Percentiles rank a stretch among this genome's conserved stretches.
Conservation (phyloP, 2,797 vertebrate species). For the Neosalanx taihuensis region DNA sequence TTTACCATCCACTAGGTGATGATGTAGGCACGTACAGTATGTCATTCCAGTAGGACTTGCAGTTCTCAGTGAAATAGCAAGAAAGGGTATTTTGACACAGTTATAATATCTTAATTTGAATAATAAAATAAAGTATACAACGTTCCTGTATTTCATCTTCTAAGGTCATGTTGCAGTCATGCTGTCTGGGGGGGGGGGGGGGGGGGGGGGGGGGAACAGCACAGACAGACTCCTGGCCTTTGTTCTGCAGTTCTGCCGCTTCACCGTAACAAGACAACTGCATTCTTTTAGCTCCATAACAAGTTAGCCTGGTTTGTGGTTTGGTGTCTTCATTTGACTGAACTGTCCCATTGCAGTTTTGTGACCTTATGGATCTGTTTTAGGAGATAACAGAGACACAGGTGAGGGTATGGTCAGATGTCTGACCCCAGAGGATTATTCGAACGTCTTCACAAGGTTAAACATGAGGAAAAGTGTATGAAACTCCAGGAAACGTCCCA, state of each 20-base stretch:
- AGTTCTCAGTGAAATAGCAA: neutral
- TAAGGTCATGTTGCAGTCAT: neutral
- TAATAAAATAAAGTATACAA: neutral
- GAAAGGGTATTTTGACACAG: neutral
- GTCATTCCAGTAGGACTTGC: neutral
- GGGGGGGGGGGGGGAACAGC: too few relatives aligned
- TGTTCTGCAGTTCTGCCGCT: neutral
- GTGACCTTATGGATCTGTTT: too few relatives aligned
- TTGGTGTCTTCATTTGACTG: neutral
- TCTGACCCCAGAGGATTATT: neutral
- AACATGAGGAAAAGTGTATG: conserved; percentile 31
- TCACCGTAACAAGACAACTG: conserved; percentile 30
- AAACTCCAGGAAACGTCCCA: conserved; percentile 16
- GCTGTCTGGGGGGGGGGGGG: too few relatives aligned
- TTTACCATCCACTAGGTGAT: conserved; percentile 42
- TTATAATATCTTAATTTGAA: neutral
- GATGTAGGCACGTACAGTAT: conserved; percentile 1
- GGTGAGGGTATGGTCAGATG: neutral
- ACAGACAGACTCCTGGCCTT: neutral
- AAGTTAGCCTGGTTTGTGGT: conserved; percentile 26
- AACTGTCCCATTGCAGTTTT: neutral
- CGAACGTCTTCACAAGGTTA: neutral
- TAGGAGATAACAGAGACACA: neutral
- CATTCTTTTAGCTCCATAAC: conserved; percentile 21
- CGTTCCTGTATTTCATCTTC: neutral